These are phyloP conservation scores for Ciconia maguari DNA, from an alignment of 2,113 vertebrate species.

Conservation along the genomic window DNA sequence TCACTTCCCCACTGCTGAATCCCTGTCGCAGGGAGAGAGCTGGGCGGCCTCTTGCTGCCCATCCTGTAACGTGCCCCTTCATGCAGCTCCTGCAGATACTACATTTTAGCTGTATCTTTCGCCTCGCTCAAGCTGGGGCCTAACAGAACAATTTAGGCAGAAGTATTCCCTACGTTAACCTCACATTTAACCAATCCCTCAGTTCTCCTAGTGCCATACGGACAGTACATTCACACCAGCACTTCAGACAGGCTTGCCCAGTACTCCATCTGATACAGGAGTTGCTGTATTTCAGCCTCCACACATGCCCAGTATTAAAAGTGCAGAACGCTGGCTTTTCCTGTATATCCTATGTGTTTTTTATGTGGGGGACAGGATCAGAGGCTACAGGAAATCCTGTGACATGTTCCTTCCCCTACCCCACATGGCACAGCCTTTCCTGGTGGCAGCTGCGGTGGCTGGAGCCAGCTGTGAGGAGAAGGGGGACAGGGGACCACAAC, in stretches of 20 bases:
- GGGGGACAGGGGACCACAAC: not conserved
- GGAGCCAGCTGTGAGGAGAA: not conserved
- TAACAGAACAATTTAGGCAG: not conserved
- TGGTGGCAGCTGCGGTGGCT: accelerated
- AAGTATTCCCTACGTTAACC: not conserved
- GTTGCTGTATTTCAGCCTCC: not conserved
- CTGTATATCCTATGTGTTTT: not conserved
- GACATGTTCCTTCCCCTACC: accelerated
- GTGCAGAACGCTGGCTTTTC: not conserved
- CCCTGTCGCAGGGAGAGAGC: not conserved
- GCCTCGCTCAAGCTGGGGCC: not conserved
- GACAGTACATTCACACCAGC: not conserved
- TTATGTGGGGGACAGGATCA: not conserved
- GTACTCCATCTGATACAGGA: not conserved
- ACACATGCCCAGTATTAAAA: not conserved
- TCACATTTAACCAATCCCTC: not conserved
- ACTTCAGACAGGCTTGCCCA: not conserved
- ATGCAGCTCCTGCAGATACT: not conserved
- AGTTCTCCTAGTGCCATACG: not conserved
- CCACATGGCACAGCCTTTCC: not conserved
- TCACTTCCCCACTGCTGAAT: not conserved
- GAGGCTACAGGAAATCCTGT: not conserved
- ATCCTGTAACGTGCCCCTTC: accelerated
- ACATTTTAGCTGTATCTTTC: not conserved
- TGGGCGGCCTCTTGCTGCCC: not conserved